Conservation (phyloP, 2,797 vertebrate genomes). For the Coranthus polyacanthus region DNA sequence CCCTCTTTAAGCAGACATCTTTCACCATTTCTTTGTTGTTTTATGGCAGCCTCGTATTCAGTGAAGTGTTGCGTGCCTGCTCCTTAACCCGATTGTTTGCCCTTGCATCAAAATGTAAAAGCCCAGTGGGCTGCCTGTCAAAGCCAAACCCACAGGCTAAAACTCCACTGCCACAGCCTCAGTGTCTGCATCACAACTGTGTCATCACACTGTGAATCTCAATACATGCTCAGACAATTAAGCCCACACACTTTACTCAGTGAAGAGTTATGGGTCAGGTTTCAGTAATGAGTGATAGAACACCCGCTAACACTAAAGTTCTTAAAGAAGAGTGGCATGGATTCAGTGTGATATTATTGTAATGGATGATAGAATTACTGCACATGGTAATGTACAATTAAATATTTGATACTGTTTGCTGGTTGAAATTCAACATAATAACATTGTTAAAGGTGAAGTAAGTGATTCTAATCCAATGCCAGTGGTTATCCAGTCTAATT, state of each 20-base stretch:
- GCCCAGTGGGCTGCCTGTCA: conserved; percentile 64
- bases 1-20: conserved; percentile 42
- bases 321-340: conserved; percentile 16
- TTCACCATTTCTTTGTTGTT: conserved; percentile 47
- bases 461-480: too few relatives aligned
- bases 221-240: conserved; percentile 30
- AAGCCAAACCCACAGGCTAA: conserved; percentile 41
- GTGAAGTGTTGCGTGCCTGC: conserved; percentile 53
- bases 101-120: conserved; percentile 67
- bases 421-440: conserved; percentile 6
- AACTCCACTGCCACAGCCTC: conserved; percentile 18
- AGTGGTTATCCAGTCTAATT: too few relatives aligned
- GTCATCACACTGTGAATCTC: conserved; percentile 32
- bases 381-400: conserved; percentile 1
- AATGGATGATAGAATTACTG: conserved; percentile 31
- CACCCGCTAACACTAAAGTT: conserved; percentile 16
- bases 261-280: conserved; percentile 43
- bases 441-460: neutral
- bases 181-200: conserved; percentile 37
- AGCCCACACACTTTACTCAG: conserved; percentile 35
- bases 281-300: conserved; percentile 34
- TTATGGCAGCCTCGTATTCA: conserved; percentile 34
- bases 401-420: conserved; percentile 5
- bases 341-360: conserved; percentile 32
- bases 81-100: conserved; percentile 74